Conservation (phyloP, 2,888 invertebrate genomes). For the Trissolcus japonicus region DNA sequence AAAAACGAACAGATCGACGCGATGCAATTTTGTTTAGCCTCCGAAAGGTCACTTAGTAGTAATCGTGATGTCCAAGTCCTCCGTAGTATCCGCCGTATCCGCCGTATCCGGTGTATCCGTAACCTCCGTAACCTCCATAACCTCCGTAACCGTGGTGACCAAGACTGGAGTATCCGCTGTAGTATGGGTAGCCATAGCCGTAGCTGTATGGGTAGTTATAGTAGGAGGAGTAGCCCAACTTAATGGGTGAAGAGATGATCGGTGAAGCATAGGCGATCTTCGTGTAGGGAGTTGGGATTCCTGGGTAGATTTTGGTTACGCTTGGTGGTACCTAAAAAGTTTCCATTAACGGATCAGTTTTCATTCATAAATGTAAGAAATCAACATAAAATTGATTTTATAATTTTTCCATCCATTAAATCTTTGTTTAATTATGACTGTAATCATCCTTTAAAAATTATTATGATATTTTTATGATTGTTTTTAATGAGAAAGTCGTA, state of each 20-base stretch:
- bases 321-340: conserved; percentile 60
- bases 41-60: conserved; percentile 14
- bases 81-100: conserved; percentile 24
- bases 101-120: conserved; percentile 20
- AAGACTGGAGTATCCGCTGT: conserved; percentile 59
- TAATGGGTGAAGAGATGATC: conserved; percentile 61
- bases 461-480: too few relatives aligned
- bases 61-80: not conserved
- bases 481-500: too few relatives aligned
- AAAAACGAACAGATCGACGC: conserved; percentile 31
- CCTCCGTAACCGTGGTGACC: conserved; percentile 62
- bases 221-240: conserved; percentile 60
- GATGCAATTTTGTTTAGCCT: conserved; percentile 22
- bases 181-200: conserved; percentile 55
- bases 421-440: too few relatives aligned
- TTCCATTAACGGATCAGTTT: too few relatives aligned
- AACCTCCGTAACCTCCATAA: conserved; percentile 38
- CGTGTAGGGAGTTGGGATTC: conserved; percentile 32
- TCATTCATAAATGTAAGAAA: too few relatives aligned
- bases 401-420: too few relatives aligned
- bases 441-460: too few relatives aligned
- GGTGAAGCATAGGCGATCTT: conserved; percentile 65
- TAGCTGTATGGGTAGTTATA: conserved; percentile 46
- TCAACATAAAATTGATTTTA: too few relatives aligned
- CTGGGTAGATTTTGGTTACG: conserved; percentile 63